Evolutionary conservation across 2,113 vertebrate species (phyloP), one percentile per base, ranked within the genome.

Genomic region (Accipiter cooperii): DNA sequence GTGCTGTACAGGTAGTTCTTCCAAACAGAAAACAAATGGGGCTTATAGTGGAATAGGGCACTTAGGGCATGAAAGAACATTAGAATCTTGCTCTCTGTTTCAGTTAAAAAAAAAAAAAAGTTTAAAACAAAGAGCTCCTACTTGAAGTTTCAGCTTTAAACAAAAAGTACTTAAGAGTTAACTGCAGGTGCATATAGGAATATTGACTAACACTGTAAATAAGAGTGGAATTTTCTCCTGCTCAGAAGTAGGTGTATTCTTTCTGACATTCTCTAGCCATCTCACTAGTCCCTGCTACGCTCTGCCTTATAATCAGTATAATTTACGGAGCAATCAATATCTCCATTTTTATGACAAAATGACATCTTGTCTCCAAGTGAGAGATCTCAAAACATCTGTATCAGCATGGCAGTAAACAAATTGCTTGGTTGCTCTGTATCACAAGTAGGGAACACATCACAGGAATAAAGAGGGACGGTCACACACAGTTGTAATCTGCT

Each of bases 321-420:
- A 96, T 88, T 85, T 80, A 71, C 38, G 26, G 44, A 82, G 29
- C 40, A 83, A 94, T 80, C 57, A 38, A 12, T 85, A 95, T 68
- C 87, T 78, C 80, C 25, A 34, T 84, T 91, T 89, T 85, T 79
- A 61, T 54, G 46, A 84, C 74, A 96, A 90, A 94, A 97, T 63
- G 25, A 36, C 54, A 54, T 69, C 36, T 68, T 82, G 4, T 57
- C 16, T 74, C 52, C 63, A 83, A 95, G 89, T n/a, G 46, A 90
- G 63, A 94, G 63, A 36, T 63, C 75, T 77, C 58, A 70, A 74
- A 85, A 63, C 51, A 79, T 54, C 61, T 76, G 47, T 74, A 69
- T 79, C 57, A 82, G 36, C 54, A 74, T 7, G 28, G 25, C 74
- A 73, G 25, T 22, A 58, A 90, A 79, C 65, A 79, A 47, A 74